Evolutionary conservation across 2,888 invertebrate genomes (phyloP).

Genomic region (Malacosoma neustria): DNA sequence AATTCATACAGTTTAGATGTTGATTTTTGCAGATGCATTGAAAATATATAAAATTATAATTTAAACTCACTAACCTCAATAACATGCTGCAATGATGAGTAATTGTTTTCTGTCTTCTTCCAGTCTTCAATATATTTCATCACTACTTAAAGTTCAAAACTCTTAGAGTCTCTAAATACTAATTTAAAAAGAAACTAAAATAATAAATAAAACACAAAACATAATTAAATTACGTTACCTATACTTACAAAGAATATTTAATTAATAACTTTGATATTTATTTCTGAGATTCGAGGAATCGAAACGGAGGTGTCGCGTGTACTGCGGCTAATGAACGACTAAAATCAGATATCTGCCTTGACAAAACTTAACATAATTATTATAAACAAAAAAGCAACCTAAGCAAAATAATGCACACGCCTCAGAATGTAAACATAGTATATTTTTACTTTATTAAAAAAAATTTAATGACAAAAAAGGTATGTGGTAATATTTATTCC

Average conservation of each 20-base stretch:
- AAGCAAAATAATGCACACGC: conserved; percentile 14
- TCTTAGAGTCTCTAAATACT: background rate
- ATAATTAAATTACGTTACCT: background rate
- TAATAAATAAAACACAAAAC: background rate
- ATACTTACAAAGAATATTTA: background rate
- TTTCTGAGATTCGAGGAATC: background rate
- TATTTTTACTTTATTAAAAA: conserved; percentile 28
- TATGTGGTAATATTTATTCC: conserved; percentile 25
- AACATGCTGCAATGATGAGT: too few relatives aligned
- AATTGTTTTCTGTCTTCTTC: background rate
- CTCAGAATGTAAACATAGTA: conserved; percentile 29
- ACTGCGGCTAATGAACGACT: background rate
- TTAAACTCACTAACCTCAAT: background rate
- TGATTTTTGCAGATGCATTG: too few relatives aligned
- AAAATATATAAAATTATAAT: background rate
- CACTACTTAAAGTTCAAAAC: background rate
- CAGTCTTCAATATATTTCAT: background rate
- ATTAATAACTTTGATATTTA: background rate
- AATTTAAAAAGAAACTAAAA: conserved; percentile 2
- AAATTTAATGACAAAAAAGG: conserved; percentile 22
- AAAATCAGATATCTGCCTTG: conserved; percentile 25
- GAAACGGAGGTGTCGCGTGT: background rate
- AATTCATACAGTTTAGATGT: too few relatives aligned
- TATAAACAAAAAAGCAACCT: conserved; percentile 11
- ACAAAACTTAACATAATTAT: conserved; percentile 30